Base-by-base conservation (phyloP, 2,797 vertebrate species). In the Chelidonichthys spinosus region DNA sequence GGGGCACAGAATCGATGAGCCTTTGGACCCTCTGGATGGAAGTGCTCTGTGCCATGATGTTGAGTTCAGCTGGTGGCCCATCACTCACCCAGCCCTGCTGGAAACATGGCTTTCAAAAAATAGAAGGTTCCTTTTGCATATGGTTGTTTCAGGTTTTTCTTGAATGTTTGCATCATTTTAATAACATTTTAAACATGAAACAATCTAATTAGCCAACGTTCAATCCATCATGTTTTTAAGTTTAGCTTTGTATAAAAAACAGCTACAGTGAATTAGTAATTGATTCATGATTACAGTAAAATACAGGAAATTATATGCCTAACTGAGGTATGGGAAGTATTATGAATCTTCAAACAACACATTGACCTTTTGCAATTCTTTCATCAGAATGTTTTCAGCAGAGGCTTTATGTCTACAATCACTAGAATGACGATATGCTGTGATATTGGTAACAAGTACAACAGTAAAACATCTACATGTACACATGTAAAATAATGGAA, bases 1-100 rank as follows among this genome's bases (percentile, higher is more conserved):
- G 95, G 0, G 98, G 98, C 52, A 99, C 97, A 2, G 98, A 98
- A 89, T 99, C 98, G 0, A 98, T 98, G 70, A 99, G 94, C 59
- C 98, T 92, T 78, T 99, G 98, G 77, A 99, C 97, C 71, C 98
- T 96, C 93, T 99, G 98, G 87, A 98, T 99, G 43, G 98, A 99
- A 0, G 97, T 99, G 90, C 97, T 99, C 89, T 99, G 97, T 64
- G 98, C 98, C 96, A 98, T 97, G 89, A 99, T 93, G 90, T 94
- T 98, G 72, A 99, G 95, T 89, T 97, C 96, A 3, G 98, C 98
- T 13, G 97, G 97, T 0, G 97, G 97, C 0, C 97, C 98, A 0
- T 99, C 97, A 1, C 96, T 96, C 54, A 96, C 96, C 97, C 97
- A 97, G 54, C 95, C 94, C 96, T 99, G 90, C 13, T 70, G 42